Evolutionary conservation across 2,797 vertebrate species (phyloP).

Genomic region (Hydrocynus forskahlii): DNA sequence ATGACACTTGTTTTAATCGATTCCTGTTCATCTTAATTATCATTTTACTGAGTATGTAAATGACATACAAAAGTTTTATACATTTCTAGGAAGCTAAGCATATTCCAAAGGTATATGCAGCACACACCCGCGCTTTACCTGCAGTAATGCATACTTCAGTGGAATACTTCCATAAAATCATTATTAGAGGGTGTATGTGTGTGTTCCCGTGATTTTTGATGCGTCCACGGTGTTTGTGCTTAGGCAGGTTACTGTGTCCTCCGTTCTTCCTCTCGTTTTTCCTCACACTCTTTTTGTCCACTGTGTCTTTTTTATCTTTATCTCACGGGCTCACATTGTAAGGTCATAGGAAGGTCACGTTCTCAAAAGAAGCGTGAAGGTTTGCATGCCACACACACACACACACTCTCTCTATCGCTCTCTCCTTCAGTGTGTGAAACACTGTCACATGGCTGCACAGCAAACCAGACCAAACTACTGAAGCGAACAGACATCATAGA

Average conservation of each 20-base stretch:
- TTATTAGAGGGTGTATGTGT: constrained; percentile 39
- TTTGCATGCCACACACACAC: constrained; percentile 19
- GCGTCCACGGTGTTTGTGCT: constrained; percentile 14
- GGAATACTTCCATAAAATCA: not conserved
- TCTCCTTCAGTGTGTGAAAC: constrained; percentile 17
- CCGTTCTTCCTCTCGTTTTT: constrained; percentile 8
- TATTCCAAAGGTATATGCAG: not conserved
- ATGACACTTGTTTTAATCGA: no score
- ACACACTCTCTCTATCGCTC: not conserved
- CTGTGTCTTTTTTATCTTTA: constrained; percentile 32
- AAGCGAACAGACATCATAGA: constrained; percentile 16
- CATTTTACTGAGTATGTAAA: no score
- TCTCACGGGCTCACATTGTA: constrained; percentile 38
- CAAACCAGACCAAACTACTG: constrained; percentile 42
- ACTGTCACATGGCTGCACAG: constrained; percentile 20
- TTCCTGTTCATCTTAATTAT: no score
- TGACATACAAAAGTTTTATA: no score
- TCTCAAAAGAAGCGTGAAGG: constrained; percentile 39
- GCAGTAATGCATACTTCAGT: not conserved
- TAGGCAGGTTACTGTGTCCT: constrained; percentile 35
- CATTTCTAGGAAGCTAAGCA: no score
- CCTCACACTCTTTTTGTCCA: constrained; percentile 34
- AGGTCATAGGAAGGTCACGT: constrained; percentile 46
- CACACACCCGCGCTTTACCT: not conserved
- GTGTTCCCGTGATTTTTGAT: constrained; percentile 12